Percentiles rank a stretch among this genome's conserved stretches.
These are phyloP conservation scores for Pomacea maculata DNA, from an alignment of 1,140 invertebrate species.

Conservation along the genomic window DNA sequence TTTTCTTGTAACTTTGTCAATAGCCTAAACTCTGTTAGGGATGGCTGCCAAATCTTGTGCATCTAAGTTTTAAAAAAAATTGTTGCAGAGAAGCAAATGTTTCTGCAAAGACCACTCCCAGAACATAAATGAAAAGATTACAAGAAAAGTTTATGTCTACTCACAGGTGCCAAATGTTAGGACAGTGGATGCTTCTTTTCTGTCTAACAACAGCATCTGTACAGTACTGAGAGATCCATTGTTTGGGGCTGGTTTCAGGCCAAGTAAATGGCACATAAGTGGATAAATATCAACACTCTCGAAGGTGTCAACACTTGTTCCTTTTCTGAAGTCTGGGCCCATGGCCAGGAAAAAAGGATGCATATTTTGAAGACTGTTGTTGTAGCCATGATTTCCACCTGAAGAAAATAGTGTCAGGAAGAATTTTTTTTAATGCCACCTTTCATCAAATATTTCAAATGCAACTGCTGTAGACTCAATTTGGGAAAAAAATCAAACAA, in stretches of 20 bases:
- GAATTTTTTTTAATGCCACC: background rate
- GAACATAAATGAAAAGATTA: no score
- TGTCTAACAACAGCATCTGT: conserved; percentile 22
- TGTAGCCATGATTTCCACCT: conserved; percentile 55
- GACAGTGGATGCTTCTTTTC: conserved; percentile 13
- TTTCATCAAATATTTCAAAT: background rate
- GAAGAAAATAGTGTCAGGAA: conserved; percentile 12
- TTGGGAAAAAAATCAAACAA: no score
- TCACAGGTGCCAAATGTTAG: conserved; percentile 28
- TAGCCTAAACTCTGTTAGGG: no score
- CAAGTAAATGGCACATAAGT: conserved; percentile 73
- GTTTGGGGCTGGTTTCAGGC: conserved; percentile 51
- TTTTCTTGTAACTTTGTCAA: no score
- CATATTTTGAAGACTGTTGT: conserved; percentile 67
- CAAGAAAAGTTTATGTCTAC: background rate
- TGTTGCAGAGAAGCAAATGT: no score
- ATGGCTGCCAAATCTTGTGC: no score
- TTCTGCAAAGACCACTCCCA: no score
- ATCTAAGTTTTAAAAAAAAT: no score
- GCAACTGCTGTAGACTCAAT: no score
- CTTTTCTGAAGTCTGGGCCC: conserved; percentile 73
- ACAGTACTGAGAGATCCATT: conserved; percentile 49
- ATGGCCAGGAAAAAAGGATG: conserved; percentile 76
- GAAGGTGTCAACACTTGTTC: conserved; percentile 68
- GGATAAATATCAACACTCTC: conserved; percentile 75